Conservation (phyloP, 1,140 invertebrate genomes). For the Drosophila pallidifrons region DNA sequence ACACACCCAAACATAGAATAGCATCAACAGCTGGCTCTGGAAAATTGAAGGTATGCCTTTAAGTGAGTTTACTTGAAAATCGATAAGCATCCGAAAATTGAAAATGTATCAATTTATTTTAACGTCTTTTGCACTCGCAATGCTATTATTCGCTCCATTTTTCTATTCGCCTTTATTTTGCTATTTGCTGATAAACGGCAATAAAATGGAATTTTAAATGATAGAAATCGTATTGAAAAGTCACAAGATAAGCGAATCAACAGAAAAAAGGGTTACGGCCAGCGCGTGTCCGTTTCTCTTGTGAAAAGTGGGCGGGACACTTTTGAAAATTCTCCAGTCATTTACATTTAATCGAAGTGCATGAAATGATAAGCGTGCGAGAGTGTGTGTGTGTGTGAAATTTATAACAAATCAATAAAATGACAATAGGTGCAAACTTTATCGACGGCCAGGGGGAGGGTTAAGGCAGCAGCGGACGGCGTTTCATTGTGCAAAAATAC, state of each 20-base stretch:
- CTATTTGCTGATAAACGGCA: slow-evolving; percentile 64
- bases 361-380: slow-evolving; percentile 64
- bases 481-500: slow-evolving; percentile 54
- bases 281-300: slow-evolving; percentile 37
- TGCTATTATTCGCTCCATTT: slow-evolving; percentile 23
- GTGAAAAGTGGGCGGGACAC: slow-evolving; percentile 52
- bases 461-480: slow-evolving; percentile 34
- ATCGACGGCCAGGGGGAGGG: slow-evolving; percentile 41
- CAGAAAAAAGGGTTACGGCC: slow-evolving; percentile 61
- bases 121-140: slow-evolving; percentile 41
- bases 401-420: slow-evolving; percentile 84
- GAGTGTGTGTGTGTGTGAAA: slow-evolving; percentile 57
- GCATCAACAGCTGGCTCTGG: slow-evolving; percentile 29
- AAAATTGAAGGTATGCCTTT: slow-evolving; percentile 2
- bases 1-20: background rate
- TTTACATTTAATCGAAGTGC: slow-evolving; percentile 77
- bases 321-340: slow-evolving; percentile 66
- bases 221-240: slow-evolving; percentile 76
- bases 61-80: slow-evolving; percentile 15
- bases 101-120: slow-evolving; percentile 76
- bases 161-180: slow-evolving; percentile 15
- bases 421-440: slow-evolving; percentile 82
- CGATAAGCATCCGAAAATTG: slow-evolving; percentile 29
- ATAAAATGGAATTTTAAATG: slow-evolving; percentile 82
- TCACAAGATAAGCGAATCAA: slow-evolving; percentile 58